These are phyloP conservation scores for Cyprinodon variegatus DNA, from an alignment of 2,113 vertebrate species.

Conservation along the genomic window DNA sequence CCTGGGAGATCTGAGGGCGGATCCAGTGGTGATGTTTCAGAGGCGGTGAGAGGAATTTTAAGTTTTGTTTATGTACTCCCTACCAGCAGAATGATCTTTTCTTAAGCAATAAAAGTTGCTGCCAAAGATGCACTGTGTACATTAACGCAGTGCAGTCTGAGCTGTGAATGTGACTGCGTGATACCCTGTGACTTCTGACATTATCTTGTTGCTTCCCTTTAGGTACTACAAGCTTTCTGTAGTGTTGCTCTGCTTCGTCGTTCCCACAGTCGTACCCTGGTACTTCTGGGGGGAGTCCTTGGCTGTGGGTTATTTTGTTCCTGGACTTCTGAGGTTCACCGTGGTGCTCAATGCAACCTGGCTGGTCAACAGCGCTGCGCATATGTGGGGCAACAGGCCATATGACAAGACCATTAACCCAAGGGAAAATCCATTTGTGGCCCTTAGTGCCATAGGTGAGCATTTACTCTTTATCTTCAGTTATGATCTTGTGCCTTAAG, in stretches of 20 bases:
- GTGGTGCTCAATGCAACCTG: conserved; percentile 87
- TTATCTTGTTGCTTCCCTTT: conserved; percentile 22
- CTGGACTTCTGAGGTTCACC: conserved; percentile 85
- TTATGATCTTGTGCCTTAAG: neutral
- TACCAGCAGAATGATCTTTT: neutral
- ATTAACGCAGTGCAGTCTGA: neutral
- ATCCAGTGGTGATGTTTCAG: conserved; percentile 94
- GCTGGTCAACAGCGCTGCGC: conserved; percentile 96
- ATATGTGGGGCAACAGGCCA: conserved; percentile 91
- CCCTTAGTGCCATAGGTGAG: conserved; percentile 88
- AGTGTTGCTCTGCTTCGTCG: conserved; percentile 84
- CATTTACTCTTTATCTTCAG: neutral
- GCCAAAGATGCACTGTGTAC: neutral
- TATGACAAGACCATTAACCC: conserved; percentile 89
- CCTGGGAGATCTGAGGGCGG: conserved; percentile 86
- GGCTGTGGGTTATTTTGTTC: conserved; percentile 80
- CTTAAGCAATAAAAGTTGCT: neutral
- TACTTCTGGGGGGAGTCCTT: conserved; percentile 89
- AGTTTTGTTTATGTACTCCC: neutral
- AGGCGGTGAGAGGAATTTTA: conserved; percentile 76
- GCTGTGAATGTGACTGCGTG: neutral
- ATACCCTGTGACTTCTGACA: neutral
- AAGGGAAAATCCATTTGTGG: conserved; percentile 88
- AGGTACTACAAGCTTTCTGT: conserved; percentile 88
- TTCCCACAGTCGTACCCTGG: conserved; percentile 89